Conservation (phyloP, 2,888 invertebrate genomes). For the Mesochorus sp. region DNA sequence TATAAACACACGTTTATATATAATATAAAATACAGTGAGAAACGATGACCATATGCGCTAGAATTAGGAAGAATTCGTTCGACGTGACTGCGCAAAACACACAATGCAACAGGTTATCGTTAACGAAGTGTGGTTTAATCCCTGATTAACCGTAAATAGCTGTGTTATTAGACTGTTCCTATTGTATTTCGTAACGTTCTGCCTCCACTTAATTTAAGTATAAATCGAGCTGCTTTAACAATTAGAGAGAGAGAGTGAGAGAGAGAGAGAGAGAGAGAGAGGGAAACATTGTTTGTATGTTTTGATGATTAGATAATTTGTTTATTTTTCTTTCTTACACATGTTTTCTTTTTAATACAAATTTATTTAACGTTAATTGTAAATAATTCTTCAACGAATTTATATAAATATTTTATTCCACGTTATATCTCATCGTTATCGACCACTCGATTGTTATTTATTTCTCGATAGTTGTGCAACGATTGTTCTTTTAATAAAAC, state of each 20-base stretch:
- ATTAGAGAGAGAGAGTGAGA: no score
- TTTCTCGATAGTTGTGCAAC: neutral
- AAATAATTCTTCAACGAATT: neutral
- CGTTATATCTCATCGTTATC: neutral
- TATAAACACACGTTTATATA: no score
- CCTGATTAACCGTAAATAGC: slow-evolving; percentile 69
- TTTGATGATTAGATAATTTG: slow-evolving; percentile 15
- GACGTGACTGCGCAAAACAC: neutral
- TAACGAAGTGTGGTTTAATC: slow-evolving; percentile 50
- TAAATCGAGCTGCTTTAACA: slow-evolving; percentile 45
- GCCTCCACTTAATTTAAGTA: slow-evolving; percentile 53
- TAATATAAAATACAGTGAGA: slow-evolving; percentile 38
- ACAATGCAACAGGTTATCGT: slow-evolving; percentile 16
- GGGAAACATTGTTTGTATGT: no score
- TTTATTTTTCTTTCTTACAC: neutral
- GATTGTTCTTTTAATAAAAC: slow-evolving; percentile 9
- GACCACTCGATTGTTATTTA: neutral
- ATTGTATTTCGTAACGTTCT: slow-evolving; percentile 62
- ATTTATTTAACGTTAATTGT: slow-evolving; percentile 14
- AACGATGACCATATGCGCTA: slow-evolving; percentile 41
- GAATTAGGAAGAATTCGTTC: slow-evolving; percentile 19
- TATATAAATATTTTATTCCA: neutral
- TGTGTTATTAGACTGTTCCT: slow-evolving; percentile 75
- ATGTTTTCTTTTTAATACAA: slow-evolving; percentile 7
- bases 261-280: no score